A percentile compares a stretch with the other conserved stretches of the same genome.
Evolutionary conservation across 2,888 invertebrate genomes (phyloP).

Genomic region (Philonicus albiceps): DNA sequence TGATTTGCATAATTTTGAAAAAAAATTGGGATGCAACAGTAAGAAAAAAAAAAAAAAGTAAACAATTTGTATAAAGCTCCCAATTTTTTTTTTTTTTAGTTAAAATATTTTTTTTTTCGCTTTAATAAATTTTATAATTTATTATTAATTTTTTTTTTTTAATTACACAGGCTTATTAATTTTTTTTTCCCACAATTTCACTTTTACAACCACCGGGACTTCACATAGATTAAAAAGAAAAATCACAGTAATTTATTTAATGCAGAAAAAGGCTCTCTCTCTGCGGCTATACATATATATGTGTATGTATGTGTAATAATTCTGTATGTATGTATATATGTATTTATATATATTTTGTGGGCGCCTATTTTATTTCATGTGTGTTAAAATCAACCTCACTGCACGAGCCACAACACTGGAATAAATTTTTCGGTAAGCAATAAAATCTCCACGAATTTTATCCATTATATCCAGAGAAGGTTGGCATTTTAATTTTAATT

Average conservation of each 20-base stretch:
- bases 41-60: not conserved
- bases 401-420: not conserved
- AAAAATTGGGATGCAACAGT: not conserved
- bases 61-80: not conserved
- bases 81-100: not conserved
- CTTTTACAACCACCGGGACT: not conserved
- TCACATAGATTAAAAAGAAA: conserved; percentile 5
- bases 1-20: not conserved
- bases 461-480: not conserved
- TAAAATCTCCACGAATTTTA: not conserved
- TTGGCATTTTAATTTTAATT: not conserved
- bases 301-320: not conserved
- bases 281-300: not conserved
- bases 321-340: not conserved
- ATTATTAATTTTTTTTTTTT: not conserved
- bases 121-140: not conserved
- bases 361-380: not conserved
- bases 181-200: not conserved
- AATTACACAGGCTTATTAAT: not conserved
- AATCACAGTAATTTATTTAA: conserved; percentile 12
- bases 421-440: not conserved
- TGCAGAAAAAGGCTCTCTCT: not conserved
- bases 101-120: conserved; percentile 4
- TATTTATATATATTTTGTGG: not conserved
- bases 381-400: not conserved